Base-by-base conservation (phyloP, 1,140 invertebrate species). In the Drosophila tropicalis region DNA sequence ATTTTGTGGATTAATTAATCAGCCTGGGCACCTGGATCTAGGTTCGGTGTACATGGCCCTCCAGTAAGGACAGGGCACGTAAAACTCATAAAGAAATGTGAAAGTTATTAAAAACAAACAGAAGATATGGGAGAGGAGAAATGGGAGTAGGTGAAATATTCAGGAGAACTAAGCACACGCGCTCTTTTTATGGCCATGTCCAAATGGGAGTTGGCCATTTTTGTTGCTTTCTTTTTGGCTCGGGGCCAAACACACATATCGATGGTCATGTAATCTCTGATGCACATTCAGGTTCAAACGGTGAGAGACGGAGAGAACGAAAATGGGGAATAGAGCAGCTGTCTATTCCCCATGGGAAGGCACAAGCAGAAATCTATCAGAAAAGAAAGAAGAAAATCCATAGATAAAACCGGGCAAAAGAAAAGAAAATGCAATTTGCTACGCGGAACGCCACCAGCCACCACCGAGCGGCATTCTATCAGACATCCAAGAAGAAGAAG, bases 101-200 rank as follows among this genome's bases (percentile, higher is more conserved):
- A 72, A 87, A 76, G 83, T 82, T 87, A 85, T 85, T 85, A 82
- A 85, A 82, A 82, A 69, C 66, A 56, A 71, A 72, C 71, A 76
- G 41, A 63, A 22, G 32, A 54, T n/a, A 34, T 22, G 19, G 32
- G 34, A 19, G 13, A n/a, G 13, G 25, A 12, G 56, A 55, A 39
- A 13, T 39, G 36, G 36, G 34, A 36, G 34, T 10, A 36, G 34
- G 34, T 36, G 40, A 54, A 61, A 51, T 34, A 60, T 47, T 47
- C 44, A 51, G n/a, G 44, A 63, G 71, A 79, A 72, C 62, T 79
- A 76, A 76, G 60, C 72, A 84, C 81, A 80, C 67, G 67, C 62
- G 60, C 58, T 75, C 12, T 67, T 76, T 58, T 76, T 76, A 76
- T 76, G 73, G 56, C 66, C 60, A 17, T 19, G 29, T 6, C 73